Conservation (phyloP, 2,113 vertebrate species). For the Gopherus flavomarginatus region DNA sequence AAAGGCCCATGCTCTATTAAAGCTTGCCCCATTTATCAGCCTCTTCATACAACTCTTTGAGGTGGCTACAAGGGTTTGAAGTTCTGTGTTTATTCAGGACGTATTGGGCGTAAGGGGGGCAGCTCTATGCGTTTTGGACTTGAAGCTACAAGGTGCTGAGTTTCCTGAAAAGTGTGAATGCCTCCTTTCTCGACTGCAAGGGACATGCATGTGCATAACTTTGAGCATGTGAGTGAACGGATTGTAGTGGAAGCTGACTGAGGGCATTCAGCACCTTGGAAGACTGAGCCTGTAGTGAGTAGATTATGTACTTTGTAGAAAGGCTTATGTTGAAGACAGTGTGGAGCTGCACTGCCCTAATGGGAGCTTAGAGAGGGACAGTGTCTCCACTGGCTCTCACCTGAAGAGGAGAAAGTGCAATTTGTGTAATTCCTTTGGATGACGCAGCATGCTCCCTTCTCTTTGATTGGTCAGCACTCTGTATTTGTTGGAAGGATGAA, state of each 20-base stretch:
- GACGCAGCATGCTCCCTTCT: background rate
- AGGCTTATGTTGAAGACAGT: background rate
- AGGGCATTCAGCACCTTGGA: background rate
- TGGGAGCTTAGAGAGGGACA: background rate
- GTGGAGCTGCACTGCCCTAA: background rate
- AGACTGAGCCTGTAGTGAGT: conserved; percentile 39
- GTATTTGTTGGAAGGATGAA: conserved; percentile 13
- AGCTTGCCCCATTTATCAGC: background rate
- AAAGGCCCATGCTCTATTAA: background rate
- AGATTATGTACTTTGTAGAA: background rate
- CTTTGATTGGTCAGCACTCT: background rate
- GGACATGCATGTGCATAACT: background rate
- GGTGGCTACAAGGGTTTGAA: background rate
- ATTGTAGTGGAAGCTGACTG: conserved; percentile 9
- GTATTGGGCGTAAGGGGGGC: background rate
- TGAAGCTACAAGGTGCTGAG: conserved; percentile 24
- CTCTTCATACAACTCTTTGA: background rate
- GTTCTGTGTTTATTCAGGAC: background rate
- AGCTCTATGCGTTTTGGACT: conserved; percentile 6
- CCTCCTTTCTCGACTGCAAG: conserved; percentile 14
- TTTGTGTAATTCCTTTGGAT: background rate
- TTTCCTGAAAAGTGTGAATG: background rate
- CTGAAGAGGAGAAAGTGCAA: background rate
- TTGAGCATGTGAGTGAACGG: conserved; percentile 21
- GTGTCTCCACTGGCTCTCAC: background rate